Conservation (phyloP, 2,113 vertebrate genomes). For the Dicerorhinus sumatrensis region DNA sequence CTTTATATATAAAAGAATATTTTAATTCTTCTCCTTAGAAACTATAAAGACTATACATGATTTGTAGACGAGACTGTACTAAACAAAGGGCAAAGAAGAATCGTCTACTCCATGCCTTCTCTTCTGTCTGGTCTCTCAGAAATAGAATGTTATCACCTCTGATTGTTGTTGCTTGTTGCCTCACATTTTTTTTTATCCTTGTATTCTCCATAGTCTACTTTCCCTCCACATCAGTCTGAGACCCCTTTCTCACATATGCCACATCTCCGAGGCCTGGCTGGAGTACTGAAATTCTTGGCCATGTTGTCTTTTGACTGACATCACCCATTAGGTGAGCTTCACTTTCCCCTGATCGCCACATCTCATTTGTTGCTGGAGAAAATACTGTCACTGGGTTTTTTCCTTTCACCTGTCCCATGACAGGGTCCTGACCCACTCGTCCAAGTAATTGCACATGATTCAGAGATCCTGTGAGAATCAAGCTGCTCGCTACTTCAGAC, state of each 20-base stretch:
- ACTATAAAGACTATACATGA: slow-evolving; percentile 75
- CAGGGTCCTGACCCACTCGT: slow-evolving; percentile 95
- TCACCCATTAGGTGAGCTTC: slow-evolving; percentile 88
- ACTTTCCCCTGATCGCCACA: slow-evolving; percentile 88
- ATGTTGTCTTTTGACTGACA: slow-evolving; percentile 94
- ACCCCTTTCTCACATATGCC: slow-evolving; percentile 94
- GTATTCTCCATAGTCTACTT: slow-evolving; percentile 96
- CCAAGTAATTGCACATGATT: slow-evolving; percentile 96
- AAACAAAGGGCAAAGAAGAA: slow-evolving; percentile 72
- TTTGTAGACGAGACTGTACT: slow-evolving; percentile 77
- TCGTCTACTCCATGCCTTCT: slow-evolving; percentile 86
- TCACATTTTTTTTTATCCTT: slow-evolving; percentile 96
- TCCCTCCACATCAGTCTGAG: slow-evolving; percentile 94
- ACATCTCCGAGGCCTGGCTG: slow-evolving; percentile 95
- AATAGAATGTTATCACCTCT: slow-evolving; percentile 96
- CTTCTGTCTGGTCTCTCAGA: slow-evolving; percentile 91
- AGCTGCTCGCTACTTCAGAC: slow-evolving; percentile 83
- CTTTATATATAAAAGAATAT: slow-evolving; percentile 73
- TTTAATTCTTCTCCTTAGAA: slow-evolving; percentile 82
- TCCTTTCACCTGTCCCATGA: slow-evolving; percentile 95
- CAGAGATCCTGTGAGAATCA: slow-evolving; percentile 94
- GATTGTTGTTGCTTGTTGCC: slow-evolving; percentile 94
- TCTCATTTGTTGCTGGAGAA: slow-evolving; percentile 97
- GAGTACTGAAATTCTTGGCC: slow-evolving; percentile 96
- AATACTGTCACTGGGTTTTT: slow-evolving; percentile 96